Evolutionary conservation across 2,113 vertebrate genomes (phyloP), one percentile per base, ranked within the genome.

Genomic region (Strix aluco): DNA sequence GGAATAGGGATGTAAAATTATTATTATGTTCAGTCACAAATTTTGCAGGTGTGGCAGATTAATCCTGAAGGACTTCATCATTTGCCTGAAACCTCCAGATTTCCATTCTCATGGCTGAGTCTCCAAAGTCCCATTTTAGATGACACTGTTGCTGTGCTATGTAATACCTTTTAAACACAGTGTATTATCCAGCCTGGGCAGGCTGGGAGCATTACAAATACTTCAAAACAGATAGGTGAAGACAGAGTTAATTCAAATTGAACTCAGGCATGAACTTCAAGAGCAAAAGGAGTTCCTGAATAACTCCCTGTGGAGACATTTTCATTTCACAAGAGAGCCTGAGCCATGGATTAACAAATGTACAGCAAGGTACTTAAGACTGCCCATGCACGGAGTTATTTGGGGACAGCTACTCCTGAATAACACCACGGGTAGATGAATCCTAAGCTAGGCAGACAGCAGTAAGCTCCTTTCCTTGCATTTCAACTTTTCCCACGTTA

Each of bases 381-480:
- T 92, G 71, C 54, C 69, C 82, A 80, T 67, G 88, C 63, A 77
- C 2, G 1, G 59, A 95, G 82, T 70, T 93, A 90, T 88, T 1
- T 92, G 90, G 67, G 85, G 85, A 92, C 90, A 86, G 25, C 38
- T 78, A 36, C 67, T 95, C 14, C 92, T 55, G 71, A 93, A 88
- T 47, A 90, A 86, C 75, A 78, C 32, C 85, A 86, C 0, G 18
- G 29, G 55, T 11, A 62, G 86, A 74, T 32, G 78, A 88, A 93
- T 30, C 18, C 62, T 92, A 88, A 94, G 79, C 63, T 61, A 73
- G 71, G 63, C 47, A 44, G 92, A 93, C 86, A 95, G 84, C 71
- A 77, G 42, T 89, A 95, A 97, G 78, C 78, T 80, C 81, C 62
- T 82, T 96, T 85, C 79, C 83, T 75, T 85, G 72, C 63, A 55